Conservation (phyloP, 2,888 invertebrate genomes). For the Steinernema scapterisci region DNA sequence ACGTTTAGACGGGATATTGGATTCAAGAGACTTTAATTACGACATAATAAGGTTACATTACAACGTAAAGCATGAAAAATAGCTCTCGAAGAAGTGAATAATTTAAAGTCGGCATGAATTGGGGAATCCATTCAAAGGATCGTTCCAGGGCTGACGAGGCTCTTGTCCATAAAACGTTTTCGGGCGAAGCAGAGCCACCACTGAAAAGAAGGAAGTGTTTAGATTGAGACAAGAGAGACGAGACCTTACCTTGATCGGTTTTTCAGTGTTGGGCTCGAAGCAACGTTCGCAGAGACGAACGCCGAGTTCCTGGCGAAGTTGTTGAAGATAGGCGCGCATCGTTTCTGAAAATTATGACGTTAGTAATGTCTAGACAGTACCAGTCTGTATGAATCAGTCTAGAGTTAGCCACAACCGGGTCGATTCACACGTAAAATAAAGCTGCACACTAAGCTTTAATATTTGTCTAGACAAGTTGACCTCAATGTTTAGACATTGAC, state of each 20-base stretch:
- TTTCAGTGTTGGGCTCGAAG: conserved; percentile 70
- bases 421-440: no score
- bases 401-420: no score
- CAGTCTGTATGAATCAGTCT: no score
- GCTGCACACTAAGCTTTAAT: no score
- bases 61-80: background rate
- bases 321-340: conserved; percentile 89
- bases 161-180: conserved; percentile 99
- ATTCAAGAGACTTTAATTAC: no score
- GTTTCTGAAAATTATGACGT: conserved; percentile 74
- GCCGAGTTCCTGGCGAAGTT: conserved; percentile 93
- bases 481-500: no score
- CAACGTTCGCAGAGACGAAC: conserved; percentile 87
- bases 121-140: conserved; percentile 2
- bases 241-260: background rate
- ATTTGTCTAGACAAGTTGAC: no score
- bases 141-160: conserved; percentile 71
- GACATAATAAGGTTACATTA: background rate
- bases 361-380: no score
- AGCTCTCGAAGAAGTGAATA: no score
- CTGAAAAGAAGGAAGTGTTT: conserved; percentile 62
- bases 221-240: background rate
- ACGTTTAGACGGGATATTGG: no score
- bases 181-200: conserved; percentile 99
- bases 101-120: background rate